These are phyloP conservation scores for Dynastes hyllus DNA, from an alignment of 2,888 invertebrate species.

Conservation along the genomic window DNA sequence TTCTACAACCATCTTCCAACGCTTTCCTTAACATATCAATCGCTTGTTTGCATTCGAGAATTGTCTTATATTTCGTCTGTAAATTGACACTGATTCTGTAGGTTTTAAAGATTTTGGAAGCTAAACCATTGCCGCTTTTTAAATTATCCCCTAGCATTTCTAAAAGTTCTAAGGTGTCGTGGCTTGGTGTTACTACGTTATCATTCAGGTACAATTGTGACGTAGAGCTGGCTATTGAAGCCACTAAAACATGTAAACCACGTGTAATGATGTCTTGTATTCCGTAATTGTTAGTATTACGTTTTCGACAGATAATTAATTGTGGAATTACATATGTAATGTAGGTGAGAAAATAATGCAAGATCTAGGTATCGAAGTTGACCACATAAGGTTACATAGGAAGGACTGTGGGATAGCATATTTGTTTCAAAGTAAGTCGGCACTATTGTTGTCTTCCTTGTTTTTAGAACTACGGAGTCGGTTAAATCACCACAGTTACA, in stretches of 20 bases:
- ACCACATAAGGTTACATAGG: too few species aligned
- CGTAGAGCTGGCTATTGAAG: slow-evolving; percentile 57
- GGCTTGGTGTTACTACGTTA: slow-evolving; percentile 59
- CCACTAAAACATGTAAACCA: background rate
- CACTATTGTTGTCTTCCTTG: too few species aligned
- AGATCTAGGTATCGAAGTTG: too few species aligned
- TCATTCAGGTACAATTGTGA: slow-evolving; percentile 48
- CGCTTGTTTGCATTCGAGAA: slow-evolving; percentile 73
- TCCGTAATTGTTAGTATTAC: too few species aligned
- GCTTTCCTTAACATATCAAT: slow-evolving; percentile 73
- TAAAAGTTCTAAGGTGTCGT: slow-evolving; percentile 68
- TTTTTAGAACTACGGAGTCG: too few species aligned
- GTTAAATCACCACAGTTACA: too few species aligned
- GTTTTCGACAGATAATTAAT: too few species aligned
- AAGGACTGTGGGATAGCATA: too few species aligned
- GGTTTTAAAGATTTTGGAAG: slow-evolving; percentile 74
- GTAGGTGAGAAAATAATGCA: too few species aligned
- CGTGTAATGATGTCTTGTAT: background rate
- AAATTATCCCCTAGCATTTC: slow-evolving; percentile 73
- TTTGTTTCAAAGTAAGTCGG: too few species aligned
- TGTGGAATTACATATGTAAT: too few species aligned
- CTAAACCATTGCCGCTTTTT: slow-evolving; percentile 73
- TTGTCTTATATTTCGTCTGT: slow-evolving; percentile 74
- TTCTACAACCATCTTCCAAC: slow-evolving; percentile 72
- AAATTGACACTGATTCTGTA: slow-evolving; percentile 75